Conservation (phyloP, 2,888 invertebrate species). For the Brachypalpus laphriformis region DNA sequence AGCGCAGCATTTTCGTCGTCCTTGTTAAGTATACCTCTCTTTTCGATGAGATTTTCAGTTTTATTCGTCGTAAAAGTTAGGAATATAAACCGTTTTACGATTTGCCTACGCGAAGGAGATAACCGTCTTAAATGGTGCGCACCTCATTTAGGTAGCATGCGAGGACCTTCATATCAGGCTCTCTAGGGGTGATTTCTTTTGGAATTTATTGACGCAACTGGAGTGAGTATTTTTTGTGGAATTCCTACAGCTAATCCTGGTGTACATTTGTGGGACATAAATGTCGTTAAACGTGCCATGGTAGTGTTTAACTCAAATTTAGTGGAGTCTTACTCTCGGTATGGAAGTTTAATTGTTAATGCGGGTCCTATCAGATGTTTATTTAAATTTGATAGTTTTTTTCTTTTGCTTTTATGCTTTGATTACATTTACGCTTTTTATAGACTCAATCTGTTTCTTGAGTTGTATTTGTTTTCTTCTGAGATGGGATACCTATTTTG, state of each 20-base stretch:
- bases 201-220: conserved; percentile 23
- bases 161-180: conserved; percentile 2
- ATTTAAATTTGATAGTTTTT: conserved; percentile 23
- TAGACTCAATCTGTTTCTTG: neutral
- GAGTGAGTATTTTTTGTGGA: neutral
- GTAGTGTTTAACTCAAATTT: conserved; percentile 43
- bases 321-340: neutral
- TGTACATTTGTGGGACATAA: conserved; percentile 41
- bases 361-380: conserved; percentile 19
- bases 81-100: conserved; percentile 68
- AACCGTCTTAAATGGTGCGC: conserved; percentile 66
- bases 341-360: conserved; percentile 35
- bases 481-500: neutral
- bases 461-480: neutral
- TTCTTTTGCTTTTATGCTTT: neutral
- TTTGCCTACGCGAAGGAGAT: conserved; percentile 63
- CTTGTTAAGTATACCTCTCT: neutral
- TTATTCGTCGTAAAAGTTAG: conserved; percentile 64
- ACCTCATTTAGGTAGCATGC: conserved; percentile 63
- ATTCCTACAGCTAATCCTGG: conserved; percentile 31
- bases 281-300: conserved; percentile 31
- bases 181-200: conserved; percentile 5
- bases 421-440: too few species aligned
- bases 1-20: neutral
- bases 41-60: conserved; percentile 39